phyloP scores from a whole-genome alignment of 1,140 invertebrate species.

The Papilio glaucus region DNA sequence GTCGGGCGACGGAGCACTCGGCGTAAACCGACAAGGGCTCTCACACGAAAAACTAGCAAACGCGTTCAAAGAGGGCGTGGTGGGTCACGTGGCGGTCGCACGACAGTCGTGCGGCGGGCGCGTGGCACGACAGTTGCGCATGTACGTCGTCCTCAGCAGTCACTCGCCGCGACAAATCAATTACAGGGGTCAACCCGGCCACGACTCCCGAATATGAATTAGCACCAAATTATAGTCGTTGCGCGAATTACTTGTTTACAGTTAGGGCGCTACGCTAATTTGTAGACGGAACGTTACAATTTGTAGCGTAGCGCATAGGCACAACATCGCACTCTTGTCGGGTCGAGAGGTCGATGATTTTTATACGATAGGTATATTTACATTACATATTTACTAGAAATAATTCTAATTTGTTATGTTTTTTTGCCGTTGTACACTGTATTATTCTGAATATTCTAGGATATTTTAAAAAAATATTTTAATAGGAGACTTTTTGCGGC shows the following conservation, averaged over 20 bases:
- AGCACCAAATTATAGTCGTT: constrained; percentile 75
- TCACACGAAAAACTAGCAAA: constrained; percentile 56
- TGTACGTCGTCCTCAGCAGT: constrained; percentile 37
- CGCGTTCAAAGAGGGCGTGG: constrained; percentile 57
- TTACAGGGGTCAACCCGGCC: constrained; percentile 68
- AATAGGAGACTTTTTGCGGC: no score
- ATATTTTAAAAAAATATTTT: no score
- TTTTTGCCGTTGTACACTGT: no score
- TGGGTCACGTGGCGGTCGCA: constrained; percentile 50
- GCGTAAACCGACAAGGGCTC: constrained; percentile 47
- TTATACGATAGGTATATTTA: background rate
- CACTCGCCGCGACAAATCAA: constrained; percentile 74
- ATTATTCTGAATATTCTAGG: no score
- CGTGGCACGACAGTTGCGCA: constrained; percentile 51
- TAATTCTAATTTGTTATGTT: no score
- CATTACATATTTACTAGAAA: background rate
- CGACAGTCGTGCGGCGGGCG: constrained; percentile 49
- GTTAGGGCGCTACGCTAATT: constrained; percentile 67
- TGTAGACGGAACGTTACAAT: constrained; percentile 52
- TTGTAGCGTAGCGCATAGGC: constrained; percentile 37
- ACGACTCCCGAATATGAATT: constrained; percentile 70
- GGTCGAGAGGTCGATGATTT: background rate
- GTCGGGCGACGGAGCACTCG: constrained; percentile 7
- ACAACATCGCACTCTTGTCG: background rate
- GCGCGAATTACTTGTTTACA: constrained; percentile 73